Percentiles rank a stretch among this genome's conserved stretches.
Conservation (phyloP, 2,888 invertebrate genomes). For the Crossocerus cetratus region DNA sequence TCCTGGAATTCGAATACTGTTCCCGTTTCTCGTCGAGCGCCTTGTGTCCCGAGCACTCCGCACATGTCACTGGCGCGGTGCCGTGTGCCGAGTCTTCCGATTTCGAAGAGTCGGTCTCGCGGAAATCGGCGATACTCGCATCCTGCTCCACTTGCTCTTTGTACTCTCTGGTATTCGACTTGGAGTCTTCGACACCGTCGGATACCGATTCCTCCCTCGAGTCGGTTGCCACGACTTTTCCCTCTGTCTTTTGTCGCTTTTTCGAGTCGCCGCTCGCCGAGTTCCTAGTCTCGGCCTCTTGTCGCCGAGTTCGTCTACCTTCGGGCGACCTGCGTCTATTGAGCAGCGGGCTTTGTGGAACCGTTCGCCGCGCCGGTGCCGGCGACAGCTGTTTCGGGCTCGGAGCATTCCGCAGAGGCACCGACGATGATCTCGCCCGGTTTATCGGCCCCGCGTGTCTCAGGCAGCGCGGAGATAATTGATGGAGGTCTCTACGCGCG, state of each 20-base stretch:
- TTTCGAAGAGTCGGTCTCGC: constrained; percentile 13
- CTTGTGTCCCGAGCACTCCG: constrained; percentile 5
- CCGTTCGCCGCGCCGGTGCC: constrained; percentile 14
- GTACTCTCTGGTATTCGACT: not conserved
- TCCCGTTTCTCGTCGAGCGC: not conserved
- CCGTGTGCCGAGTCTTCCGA: constrained; percentile 17
- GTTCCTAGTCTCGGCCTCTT: constrained; percentile 5
- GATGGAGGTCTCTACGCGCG: not conserved
- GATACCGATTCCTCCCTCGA: not conserved
- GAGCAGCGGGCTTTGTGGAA: constrained; percentile 13
- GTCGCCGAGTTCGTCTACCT: constrained; percentile 4
- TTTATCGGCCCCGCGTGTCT: constrained; percentile 15
- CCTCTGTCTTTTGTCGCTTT: not conserved
- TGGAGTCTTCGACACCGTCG: not conserved
- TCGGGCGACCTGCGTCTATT: not conserved
- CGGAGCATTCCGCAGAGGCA: constrained; percentile 31
- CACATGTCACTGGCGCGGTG: constrained; percentile 25
- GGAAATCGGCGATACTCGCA: not conserved
- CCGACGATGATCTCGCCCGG: constrained; percentile 45
- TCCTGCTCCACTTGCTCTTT: not conserved
- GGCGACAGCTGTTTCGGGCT: constrained; percentile 30
- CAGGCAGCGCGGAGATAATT: constrained; percentile 11
- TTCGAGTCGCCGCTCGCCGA: not conserved
- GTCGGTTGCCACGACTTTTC: not conserved
- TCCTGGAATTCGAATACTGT: not conserved